These are phyloP conservation scores for Thermophis baileyi DNA, from an alignment of 2,113 vertebrate genomes.

Conservation along the genomic window DNA sequence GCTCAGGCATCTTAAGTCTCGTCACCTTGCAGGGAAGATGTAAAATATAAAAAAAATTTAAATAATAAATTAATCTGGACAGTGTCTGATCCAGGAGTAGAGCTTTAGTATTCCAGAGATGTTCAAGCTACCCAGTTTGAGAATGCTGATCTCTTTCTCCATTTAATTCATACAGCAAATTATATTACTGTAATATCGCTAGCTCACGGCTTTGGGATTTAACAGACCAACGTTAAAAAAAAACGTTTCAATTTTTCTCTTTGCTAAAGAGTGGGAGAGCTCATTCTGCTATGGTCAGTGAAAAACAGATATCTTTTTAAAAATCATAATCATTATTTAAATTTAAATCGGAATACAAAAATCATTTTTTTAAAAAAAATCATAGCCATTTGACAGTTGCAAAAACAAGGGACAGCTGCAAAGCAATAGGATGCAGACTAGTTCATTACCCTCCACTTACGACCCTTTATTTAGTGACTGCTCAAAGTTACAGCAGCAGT, in stretches of 20 bases:
- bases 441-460: not conserved
- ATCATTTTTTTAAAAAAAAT: not conserved
- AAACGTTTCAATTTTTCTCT: not conserved
- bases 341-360: not conserved
- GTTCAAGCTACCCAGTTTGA: not conserved
- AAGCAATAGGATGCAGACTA: not conserved
- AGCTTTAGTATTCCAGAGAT: not conserved
- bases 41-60: not conserved
- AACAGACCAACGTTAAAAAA: not conserved
- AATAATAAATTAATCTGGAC: not conserved
- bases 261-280: not conserved
- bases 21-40: not conserved
- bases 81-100: not conserved
- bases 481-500: no score
- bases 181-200: not conserved
- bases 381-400: not conserved
- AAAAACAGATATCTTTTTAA: not conserved
- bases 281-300: not conserved
- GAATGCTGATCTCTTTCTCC: not conserved
- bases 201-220: not conserved
- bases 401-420: not conserved
- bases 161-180: not conserved
- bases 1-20: not conserved
- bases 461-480: no score
- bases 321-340: not conserved